Base-by-base conservation (phyloP, 2,113 vertebrate genomes). In the Arenaria interpres region DNA sequence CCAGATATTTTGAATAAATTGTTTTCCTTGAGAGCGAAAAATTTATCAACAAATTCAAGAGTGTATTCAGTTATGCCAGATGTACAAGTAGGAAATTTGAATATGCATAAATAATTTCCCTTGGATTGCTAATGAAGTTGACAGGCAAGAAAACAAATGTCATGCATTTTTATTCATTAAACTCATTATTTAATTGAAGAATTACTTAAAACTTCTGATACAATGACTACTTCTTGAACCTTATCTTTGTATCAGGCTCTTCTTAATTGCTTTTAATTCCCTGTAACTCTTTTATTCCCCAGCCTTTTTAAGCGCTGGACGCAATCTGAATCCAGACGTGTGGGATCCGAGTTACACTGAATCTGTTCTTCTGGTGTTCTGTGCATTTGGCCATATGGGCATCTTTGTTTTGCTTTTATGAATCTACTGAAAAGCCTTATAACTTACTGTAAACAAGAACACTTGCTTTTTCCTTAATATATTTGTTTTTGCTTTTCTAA, bases 61-160 rank as follows among this genome's bases (percentile, higher is more conserved):
- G 16, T 97, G 86, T 97, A 90, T 96, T 98, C 23, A 37, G 85
- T 97, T 97, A 94, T 91, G 95, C 96, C 97, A 97, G 97, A 96
- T 94, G 88, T 97, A 96, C 92, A 93, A 97, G 94, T 89, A 96
- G 97, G 93, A 93, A 95, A 96, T 95, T 94, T 97, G 96, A 97
- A 90, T 97, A 96, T 94, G 96, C 92, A 91, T 95, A 95, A 96
- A 96, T 97, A 97, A 97, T 96, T 97, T 97, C 88, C 75, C 74
- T 97, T 90, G 96, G 96, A 94, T 96, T 97, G 90, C 93, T 98
- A 97, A 97, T 98, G 96, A 98, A 96, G 85, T 93, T 97, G 96
- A 96, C 85, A 98, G 90, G 89, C 88, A 97, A 93, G 95, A 90
- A 97, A 96, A 95, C 87, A 97, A 97, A 93, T 19, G 30, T 48